Conservation (phyloP, 2,113 vertebrate species). For the Colaptes auratus region DNA sequence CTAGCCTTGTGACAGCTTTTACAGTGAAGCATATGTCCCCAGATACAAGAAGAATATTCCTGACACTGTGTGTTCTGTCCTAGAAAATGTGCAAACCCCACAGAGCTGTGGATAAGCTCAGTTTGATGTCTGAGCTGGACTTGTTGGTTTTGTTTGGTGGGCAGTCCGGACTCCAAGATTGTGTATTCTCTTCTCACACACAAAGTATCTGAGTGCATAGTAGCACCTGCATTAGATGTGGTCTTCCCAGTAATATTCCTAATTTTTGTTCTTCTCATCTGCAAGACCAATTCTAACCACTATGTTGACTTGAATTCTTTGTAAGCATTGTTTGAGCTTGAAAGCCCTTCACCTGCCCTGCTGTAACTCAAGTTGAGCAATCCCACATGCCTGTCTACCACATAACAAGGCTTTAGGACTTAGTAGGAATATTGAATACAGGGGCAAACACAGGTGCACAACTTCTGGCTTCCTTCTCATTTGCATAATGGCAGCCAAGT, state of each 20-base stretch:
- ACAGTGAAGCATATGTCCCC: background rate
- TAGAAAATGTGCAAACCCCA: fast-evolving
- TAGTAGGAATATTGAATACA: conserved; percentile 65
- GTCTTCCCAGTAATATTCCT: background rate
- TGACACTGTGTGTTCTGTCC: fast-evolving
- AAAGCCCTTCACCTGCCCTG: conserved; percentile 45
- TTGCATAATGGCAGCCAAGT: conserved; percentile 70
- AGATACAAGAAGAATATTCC: background rate
- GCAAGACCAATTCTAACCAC: background rate
- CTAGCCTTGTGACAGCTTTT: too few relatives aligned
- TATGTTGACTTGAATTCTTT: conserved; percentile 36
- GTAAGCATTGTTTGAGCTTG: conserved; percentile 24
- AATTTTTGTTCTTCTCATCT: conserved; percentile 11
- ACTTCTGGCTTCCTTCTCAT: conserved; percentile 68
- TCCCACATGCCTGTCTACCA: conserved; percentile 24
- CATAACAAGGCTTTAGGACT: conserved; percentile 53
- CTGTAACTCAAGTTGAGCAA: conserved; percentile 67
- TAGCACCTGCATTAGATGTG: background rate
- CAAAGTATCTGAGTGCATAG: background rate
- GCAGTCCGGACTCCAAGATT: too few relatives aligned
- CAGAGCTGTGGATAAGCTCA: background rate
- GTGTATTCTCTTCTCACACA: background rate
- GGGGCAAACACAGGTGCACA: conserved; percentile 72
- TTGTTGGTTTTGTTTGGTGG: background rate
- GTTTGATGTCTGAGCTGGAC: background rate